Evolutionary conservation across 2,797 vertebrate species (phyloP).

Genomic region (Knipowitschia caucasica): DNA sequence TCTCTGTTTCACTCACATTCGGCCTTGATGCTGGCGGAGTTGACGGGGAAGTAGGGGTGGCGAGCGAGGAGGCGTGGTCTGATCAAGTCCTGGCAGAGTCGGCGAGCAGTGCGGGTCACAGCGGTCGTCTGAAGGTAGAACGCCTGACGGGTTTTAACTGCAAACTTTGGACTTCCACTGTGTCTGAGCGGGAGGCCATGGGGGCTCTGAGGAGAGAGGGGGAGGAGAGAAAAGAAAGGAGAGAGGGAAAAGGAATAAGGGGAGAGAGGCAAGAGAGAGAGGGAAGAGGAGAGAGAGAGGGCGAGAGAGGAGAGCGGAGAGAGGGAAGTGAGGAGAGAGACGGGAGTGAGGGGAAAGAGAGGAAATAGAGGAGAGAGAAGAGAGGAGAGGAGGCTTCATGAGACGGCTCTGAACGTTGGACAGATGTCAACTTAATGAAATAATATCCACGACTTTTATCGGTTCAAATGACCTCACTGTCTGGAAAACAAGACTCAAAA

Average conservation of each 20-base stretch:
- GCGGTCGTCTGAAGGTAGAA: slow-evolving; percentile 93
- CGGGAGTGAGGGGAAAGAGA: not conserved
- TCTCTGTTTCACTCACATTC: slow-evolving; percentile 81
- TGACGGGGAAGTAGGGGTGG: slow-evolving; percentile 92
- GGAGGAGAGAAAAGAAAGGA: not conserved
- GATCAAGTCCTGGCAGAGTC: slow-evolving; percentile 91
- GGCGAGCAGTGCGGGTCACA: slow-evolving; percentile 85
- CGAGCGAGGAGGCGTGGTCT: slow-evolving; percentile 85
- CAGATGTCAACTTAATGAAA: too few species aligned
- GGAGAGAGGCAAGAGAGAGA: too few species aligned
- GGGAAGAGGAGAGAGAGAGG: not conserved
- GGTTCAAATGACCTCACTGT: too few species aligned
- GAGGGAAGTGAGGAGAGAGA: not conserved
- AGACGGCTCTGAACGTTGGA: too few species aligned
- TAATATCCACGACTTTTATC: too few species aligned
- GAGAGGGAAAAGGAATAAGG: not conserved
- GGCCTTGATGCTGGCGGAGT: slow-evolving; percentile 93
- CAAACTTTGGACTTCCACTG: slow-evolving; percentile 93
- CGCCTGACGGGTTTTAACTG: slow-evolving; percentile 95
- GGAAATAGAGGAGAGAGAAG: not conserved
- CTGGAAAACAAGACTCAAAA: too few species aligned
- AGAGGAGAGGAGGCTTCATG: not conserved
- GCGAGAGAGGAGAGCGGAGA: not conserved
- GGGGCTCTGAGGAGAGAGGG: slow-evolving; percentile 77
- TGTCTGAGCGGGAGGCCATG: slow-evolving; percentile 87